Conservation (phyloP, 30 jellyfish, hydroid and myxozoan species). For the Cassiopea andromeda region DNA sequence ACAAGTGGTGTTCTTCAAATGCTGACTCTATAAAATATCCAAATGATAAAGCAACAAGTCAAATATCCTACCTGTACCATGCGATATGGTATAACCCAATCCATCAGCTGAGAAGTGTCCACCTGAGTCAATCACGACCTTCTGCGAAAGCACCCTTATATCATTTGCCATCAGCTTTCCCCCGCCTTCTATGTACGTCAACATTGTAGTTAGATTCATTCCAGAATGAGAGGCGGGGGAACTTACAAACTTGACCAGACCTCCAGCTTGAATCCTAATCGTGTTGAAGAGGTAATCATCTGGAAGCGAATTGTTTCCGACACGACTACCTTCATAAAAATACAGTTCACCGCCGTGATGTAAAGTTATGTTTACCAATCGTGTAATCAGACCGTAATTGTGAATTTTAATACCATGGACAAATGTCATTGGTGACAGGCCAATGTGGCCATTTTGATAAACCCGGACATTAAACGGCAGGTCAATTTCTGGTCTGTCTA, state of each 20-base stretch:
- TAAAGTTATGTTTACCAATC: constrained; percentile 46
- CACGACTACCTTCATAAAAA: constrained; percentile 62
- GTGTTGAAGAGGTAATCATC: constrained; percentile 44
- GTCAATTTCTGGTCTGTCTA: constrained; percentile 63
- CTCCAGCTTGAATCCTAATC: constrained; percentile 67
- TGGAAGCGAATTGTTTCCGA: constrained; percentile 40
- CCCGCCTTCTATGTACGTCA: constrained; percentile 71
- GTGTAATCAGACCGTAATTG: constrained; percentile 51
- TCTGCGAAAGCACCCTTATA: constrained; percentile 44
- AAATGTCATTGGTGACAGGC: constrained; percentile 63
- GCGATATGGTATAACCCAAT: constrained; percentile 45
- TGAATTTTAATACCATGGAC: constrained; percentile 64
- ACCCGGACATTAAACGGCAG: constrained; percentile 59
- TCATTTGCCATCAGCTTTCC: constrained; percentile 55
- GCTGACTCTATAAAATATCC: no score
- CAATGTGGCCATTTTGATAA: constrained; percentile 55
- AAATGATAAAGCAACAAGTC: background rate
- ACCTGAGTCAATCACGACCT: constrained; percentile 55
- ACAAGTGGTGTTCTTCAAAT: no score
- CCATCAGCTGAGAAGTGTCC: constrained; percentile 73
- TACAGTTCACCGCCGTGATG: constrained; percentile 70
- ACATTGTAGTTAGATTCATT: constrained; percentile 57
- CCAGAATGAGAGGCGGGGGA: constrained; percentile 72
- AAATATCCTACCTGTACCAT: constrained; percentile 60
- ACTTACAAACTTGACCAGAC: constrained; percentile 44